A percentile compares a stretch with the other conserved stretches of the same genome.
phyloP scores from a whole-genome alignment of 2,888 invertebrate genomes.

The Drosophila subquinaria region DNA sequence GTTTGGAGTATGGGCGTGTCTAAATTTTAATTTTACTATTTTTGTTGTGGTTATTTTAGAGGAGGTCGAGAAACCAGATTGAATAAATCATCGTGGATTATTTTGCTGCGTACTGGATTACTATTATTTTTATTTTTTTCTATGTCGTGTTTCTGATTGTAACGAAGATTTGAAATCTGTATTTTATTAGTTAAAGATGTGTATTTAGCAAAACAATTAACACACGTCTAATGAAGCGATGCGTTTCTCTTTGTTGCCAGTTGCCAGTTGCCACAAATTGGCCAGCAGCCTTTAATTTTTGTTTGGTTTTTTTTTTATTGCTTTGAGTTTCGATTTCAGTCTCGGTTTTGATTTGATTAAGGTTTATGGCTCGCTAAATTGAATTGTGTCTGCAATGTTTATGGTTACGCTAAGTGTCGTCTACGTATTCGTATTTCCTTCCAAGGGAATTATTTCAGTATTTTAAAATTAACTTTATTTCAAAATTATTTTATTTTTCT shows the following conservation, averaged over 20 bases:
- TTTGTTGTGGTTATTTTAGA: neutral
- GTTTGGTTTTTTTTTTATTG: slow-evolving; percentile 5
- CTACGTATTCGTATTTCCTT: neutral
- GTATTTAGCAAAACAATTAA: slow-evolving; percentile 60
- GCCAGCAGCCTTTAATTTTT: neutral
- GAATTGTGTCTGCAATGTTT: slow-evolving; percentile 53
- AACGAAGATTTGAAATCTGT: slow-evolving; percentile 17
- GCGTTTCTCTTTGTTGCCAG: slow-evolving; percentile 23
- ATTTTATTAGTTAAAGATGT: slow-evolving; percentile 26
- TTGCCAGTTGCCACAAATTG: slow-evolving; percentile 22
- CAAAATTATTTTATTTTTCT: slow-evolving; percentile 70
- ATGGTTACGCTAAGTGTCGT: slow-evolving; percentile 51
- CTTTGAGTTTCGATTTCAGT: slow-evolving; percentile 23
- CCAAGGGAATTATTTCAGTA: slow-evolving; percentile 31
- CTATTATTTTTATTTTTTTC: slow-evolving; percentile 1
- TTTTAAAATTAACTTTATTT: slow-evolving; percentile 47
- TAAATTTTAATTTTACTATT: neutral
- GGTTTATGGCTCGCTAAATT: slow-evolving; percentile 48
- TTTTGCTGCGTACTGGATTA: slow-evolving; percentile 1
- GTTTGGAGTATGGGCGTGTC: slow-evolving; percentile 31
- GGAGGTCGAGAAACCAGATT: slow-evolving; percentile 49
- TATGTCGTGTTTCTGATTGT: slow-evolving; percentile 22
- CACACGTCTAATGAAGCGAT: slow-evolving; percentile 54
- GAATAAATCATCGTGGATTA: slow-evolving; percentile 15
- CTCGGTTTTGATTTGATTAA: slow-evolving; percentile 55